Evolutionary conservation across 2,113 vertebrate species (phyloP), one percentile per base, ranked within the genome.

Genomic region (Tragelaphus buxtoni): DNA sequence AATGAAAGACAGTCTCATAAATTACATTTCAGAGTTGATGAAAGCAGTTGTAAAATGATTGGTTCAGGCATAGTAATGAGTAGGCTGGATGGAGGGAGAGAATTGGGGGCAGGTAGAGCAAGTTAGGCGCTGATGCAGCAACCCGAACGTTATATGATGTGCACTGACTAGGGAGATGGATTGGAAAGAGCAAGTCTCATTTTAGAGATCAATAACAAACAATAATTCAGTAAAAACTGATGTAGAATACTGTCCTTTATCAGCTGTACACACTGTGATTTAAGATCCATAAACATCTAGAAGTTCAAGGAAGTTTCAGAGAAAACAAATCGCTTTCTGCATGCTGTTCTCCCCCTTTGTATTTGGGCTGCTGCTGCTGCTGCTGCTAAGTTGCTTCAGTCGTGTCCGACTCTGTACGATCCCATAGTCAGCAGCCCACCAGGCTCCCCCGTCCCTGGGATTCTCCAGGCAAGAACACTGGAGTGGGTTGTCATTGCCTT

Each of bases 1-100:
- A 86, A 51, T 88, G 84, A 96, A 97, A 96, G 53, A 18, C 13
- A 42, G 47, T 82, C 77, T 81, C 88, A 72, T 76, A 94, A 95
- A 88, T 94, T 72, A 74, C 51, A 94, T 90, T 91, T 85, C 39
- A 20, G 9, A 81, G 39, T 63, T 93, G 76, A 95, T 88, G 81
- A 69, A 82, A 90, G 65, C 53, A 80, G 10, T 61, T 92, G 32
- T 88, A 42, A 88, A 83, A 88, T 53, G 49, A 81, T 2, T 88
- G 28, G 45, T 30, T 65, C 7, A 83, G 28, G 47, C 85, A 35
- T 35, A 18, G 28, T 55, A 84, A 30, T 13, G 22, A 86, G 49
- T 24, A 88, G 47, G 24, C 56, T 84, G 65, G 14, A 1, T 51
- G 17, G 47, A 63, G 63, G 88, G 82, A 53, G 39, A 69, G 20